A percentile compares a stretch with the other conserved stretches of the same genome.
Conservation (phyloP, 2,113 vertebrate species). For the Urocitellus parryii region DNA sequence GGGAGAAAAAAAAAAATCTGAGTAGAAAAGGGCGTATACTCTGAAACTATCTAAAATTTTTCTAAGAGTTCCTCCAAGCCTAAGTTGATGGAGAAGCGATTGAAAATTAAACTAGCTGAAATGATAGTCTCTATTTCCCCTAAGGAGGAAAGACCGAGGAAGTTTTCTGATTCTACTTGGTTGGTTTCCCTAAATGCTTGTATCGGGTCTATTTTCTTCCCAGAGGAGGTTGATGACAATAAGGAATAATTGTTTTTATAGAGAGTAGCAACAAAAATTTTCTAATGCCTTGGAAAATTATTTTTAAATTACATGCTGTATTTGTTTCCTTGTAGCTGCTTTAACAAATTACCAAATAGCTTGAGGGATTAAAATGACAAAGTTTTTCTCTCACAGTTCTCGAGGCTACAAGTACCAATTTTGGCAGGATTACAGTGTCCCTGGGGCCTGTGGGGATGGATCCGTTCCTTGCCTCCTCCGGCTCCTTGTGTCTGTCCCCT, state of each 20-base stretch:
- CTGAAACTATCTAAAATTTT: neutral
- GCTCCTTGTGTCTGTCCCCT: too few relatives aligned
- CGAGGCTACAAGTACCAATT: neutral
- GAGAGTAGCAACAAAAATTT: neutral
- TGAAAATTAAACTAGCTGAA: neutral
- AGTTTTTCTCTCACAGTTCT: neutral
- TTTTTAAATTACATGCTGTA: neutral
- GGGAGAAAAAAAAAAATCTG: neutral
- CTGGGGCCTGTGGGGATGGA: too few relatives aligned
- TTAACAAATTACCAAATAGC: neutral
- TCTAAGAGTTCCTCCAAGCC: neutral
- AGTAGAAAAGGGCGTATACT: neutral
- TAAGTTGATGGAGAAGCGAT: neutral
- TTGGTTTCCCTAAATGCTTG: neutral
- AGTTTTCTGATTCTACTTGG: neutral
- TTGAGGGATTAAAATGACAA: neutral
- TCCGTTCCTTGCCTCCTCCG: neutral
- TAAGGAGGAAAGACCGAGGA: neutral
- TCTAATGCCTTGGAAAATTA: conserved; percentile 29
- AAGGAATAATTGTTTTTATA: neutral
- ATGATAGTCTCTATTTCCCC: neutral
- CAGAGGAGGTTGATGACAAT: neutral
- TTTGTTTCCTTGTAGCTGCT: neutral
- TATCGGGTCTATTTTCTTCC: neutral
- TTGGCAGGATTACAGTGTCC: fast-evolving